Evolutionary conservation across 1,140 invertebrate species (phyloP), one percentile per base, ranked within the genome.

Genomic region (Trachelipus rathkii): DNA sequence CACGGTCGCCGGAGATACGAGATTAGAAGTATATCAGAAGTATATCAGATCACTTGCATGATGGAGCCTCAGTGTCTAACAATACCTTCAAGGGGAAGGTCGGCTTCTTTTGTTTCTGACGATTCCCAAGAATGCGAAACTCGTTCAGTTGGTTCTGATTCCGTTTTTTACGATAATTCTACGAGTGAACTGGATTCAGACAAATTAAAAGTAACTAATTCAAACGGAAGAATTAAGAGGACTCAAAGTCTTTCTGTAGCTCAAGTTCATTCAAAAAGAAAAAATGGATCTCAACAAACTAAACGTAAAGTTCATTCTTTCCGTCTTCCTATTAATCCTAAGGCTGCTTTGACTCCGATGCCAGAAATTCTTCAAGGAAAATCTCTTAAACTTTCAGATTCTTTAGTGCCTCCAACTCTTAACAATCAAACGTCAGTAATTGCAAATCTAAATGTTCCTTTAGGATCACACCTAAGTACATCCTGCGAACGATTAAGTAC

Each of bases 141-240:
- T 19, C 77, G 77, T 43, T 80, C 78, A 15, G 76, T 82, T 70
- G 78, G 78, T 11, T 82, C 81, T 50, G 81, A 82, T 71, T 82
- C 81, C 43, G 78, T 82, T n/a, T 80, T 82, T 72, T 73, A 77
- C 21, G 81, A 79, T 19, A 78, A 79, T 13, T 78, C 77, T 15
- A 44, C 43, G 9, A 70, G 77, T 69, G 77, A 78, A 44, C 74
- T 71, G n/a, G 73, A 72, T 72, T 81, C 77, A 13, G 79, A 73
- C 50, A 76, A 75, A 44, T 1, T 0, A 15, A 60, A 15, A 19
- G 50, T 15, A 60, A 60, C 50, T 60, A 60, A 60, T 60, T 15
- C 11, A 60, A 60, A 60, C 50, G 33, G 33, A 33, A 33, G 33
- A 33, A 33, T 33, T 33, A 33, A 33, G 6, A 33, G 33, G 33